Conservation (phyloP, 1,140 invertebrate genomes). For the Apis cerana region DNA sequence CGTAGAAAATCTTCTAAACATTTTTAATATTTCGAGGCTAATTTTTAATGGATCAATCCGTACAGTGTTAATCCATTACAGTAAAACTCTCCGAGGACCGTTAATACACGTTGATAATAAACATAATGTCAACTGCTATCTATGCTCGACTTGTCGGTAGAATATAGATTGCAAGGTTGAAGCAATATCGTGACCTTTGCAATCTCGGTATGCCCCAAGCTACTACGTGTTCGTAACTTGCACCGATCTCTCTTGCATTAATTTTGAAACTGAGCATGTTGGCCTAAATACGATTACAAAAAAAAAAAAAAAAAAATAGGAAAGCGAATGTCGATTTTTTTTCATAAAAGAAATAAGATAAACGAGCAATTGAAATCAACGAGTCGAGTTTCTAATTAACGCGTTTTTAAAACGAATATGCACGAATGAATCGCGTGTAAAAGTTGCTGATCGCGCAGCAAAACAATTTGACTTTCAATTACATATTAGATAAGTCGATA, state of each 20-base stretch:
- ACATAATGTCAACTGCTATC: conserved; percentile 38
- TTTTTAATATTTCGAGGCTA: background rate
- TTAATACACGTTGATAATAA: conserved; percentile 23
- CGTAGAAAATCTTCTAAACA: background rate
- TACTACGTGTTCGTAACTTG: conserved; percentile 3
- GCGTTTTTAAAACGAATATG: background rate
- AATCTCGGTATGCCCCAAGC: conserved; percentile 8
- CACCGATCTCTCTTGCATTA: conserved; percentile 39
- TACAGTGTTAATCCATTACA: background rate
- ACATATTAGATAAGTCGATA: too few species aligned
- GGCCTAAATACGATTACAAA: background rate
- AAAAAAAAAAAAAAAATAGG: background rate
- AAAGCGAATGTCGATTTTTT: background rate
- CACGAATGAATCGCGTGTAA: background rate
- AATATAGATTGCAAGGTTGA: conserved; percentile 37
- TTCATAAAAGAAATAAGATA: background rate
- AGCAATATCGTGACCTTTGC: conserved; percentile 51
- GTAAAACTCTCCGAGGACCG: background rate
- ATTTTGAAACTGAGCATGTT: conserved; percentile 8
- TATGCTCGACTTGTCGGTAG: conserved; percentile 2
- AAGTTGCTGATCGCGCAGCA: background rate
- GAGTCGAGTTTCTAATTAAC: background rate
- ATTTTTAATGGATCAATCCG: background rate
- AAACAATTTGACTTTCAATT: too few species aligned
- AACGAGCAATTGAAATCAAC: background rate